Conservation (phyloP, 2,888 invertebrate genomes). For the Drosophila infuscata region DNA sequence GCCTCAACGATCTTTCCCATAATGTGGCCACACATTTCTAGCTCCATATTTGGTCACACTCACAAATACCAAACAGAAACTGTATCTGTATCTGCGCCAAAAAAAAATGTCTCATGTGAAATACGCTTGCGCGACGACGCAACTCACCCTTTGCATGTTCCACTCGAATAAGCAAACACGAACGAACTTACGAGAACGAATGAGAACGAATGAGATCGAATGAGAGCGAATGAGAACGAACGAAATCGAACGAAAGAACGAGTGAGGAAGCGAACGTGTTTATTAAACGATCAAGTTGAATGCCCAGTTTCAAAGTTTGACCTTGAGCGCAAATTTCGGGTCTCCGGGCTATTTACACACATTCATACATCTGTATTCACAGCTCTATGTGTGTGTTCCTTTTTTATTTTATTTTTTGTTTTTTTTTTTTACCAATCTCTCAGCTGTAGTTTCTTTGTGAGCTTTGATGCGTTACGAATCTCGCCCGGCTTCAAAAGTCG, state of each 20-base stretch:
- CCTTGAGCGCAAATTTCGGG: constrained; percentile 82
- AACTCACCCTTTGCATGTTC: constrained; percentile 64
- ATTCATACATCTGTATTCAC: constrained; percentile 26
- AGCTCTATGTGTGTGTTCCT: constrained; percentile 2
- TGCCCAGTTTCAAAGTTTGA: constrained; percentile 82
- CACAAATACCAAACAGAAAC: constrained; percentile 13
- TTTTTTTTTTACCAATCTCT: constrained; percentile 20
- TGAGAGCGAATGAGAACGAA: constrained; percentile 19
- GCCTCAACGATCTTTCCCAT: constrained; percentile 47
- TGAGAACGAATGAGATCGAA: constrained; percentile 41
- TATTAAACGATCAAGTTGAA: constrained; percentile 83
- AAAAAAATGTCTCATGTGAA: constrained; percentile 42
- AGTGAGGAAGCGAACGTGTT: constrained; percentile 67
- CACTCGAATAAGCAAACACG: constrained; percentile 14
- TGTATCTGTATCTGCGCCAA: constrained; percentile 26
- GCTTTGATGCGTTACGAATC: constrained; percentile 56
- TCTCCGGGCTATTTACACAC: constrained; percentile 49
- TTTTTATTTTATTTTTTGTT: background rate
- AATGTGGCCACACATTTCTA: constrained; percentile 44
- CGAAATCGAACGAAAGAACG: constrained; percentile 57
- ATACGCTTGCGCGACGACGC: constrained; percentile 63
- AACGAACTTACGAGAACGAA: constrained; percentile 45
- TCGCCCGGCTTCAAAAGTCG: constrained; percentile 43
- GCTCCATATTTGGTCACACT: constrained; percentile 54
- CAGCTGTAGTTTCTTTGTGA: constrained; percentile 42